phyloP scores from a whole-genome alignment of 2,113 vertebrate species.

The Sceloporus tristichus region DNA sequence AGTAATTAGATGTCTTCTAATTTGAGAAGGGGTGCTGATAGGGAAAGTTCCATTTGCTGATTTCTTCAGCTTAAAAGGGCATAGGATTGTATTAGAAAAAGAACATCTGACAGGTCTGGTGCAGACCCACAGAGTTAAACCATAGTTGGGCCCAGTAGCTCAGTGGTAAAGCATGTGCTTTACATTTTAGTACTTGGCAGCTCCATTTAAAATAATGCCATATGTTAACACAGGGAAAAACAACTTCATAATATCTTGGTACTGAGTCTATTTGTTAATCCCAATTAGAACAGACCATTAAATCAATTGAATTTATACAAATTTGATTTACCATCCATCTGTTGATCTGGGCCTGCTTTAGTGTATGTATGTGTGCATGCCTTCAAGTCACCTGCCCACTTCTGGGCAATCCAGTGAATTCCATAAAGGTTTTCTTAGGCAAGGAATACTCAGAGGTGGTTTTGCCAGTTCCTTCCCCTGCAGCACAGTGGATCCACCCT shows the following conservation, averaged over 20 bases:
- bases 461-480: no score
- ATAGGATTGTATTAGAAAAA: background rate
- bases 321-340: no score
- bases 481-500: no score
- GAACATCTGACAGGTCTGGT: background rate
- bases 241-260: background rate
- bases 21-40: background rate
- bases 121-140: background rate
- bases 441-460: no score
- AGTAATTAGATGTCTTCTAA: background rate
- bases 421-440: no score
- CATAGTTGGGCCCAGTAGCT: background rate
- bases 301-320: no score
- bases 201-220: background rate
- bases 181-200: background rate
- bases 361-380: no score
- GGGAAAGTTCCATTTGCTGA: background rate
- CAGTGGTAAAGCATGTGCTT: background rate
- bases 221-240: background rate
- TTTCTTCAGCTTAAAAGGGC: background rate
- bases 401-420: no score
- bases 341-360: no score
- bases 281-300: no score
- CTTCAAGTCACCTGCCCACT: no score
- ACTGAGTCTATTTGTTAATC: no score